Conservation (phyloP, 2,888 invertebrate species). For the Glomeris marginata region DNA sequence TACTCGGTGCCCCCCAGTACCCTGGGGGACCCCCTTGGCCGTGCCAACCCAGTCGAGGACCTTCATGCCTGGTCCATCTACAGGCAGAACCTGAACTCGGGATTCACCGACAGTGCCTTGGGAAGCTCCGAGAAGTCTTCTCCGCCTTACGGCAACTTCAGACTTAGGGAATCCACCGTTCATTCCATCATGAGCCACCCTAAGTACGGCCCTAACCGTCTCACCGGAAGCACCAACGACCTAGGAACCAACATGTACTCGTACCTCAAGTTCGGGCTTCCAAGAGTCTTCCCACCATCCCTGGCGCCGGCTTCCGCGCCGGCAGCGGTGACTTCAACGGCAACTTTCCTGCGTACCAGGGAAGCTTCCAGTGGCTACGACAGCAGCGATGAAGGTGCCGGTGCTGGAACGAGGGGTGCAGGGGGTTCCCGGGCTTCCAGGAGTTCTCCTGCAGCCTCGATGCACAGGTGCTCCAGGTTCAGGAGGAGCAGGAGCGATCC, state of each 20-base stretch:
- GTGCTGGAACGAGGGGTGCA: slow-evolving; percentile 14
- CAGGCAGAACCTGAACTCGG: slow-evolving; percentile 82
- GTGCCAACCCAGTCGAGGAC: slow-evolving; percentile 43
- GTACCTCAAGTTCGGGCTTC: slow-evolving; percentile 83
- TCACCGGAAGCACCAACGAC: slow-evolving; percentile 12
- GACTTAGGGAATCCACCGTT: slow-evolving; percentile 78
- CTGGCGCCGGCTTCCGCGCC: background rate
- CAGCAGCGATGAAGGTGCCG: slow-evolving; percentile 54
- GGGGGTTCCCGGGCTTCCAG: background rate
- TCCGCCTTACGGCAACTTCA: slow-evolving; percentile 85
- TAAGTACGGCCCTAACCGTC: slow-evolving; percentile 63
- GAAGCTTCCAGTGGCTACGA: slow-evolving; percentile 88
- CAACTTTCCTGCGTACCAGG: slow-evolving; percentile 23
- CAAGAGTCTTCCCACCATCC: slow-evolving; percentile 68
- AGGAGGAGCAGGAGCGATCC: slow-evolving; percentile 60
- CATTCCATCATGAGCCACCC: slow-evolving; percentile 81
- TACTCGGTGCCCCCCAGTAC: slow-evolving; percentile 56
- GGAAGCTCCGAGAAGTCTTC: slow-evolving; percentile 87
- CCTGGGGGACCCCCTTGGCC: slow-evolving; percentile 18
- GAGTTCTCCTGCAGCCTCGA: background rate
- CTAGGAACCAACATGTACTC: slow-evolving; percentile 77
- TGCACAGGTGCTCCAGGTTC: slow-evolving; percentile 7
- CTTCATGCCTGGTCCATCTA: slow-evolving; percentile 88
- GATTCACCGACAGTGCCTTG: slow-evolving; percentile 84
- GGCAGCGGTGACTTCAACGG: background rate